phyloP scores from a whole-genome alignment of 2,797 vertebrate genomes.

The Amblyraja radiata region DNA sequence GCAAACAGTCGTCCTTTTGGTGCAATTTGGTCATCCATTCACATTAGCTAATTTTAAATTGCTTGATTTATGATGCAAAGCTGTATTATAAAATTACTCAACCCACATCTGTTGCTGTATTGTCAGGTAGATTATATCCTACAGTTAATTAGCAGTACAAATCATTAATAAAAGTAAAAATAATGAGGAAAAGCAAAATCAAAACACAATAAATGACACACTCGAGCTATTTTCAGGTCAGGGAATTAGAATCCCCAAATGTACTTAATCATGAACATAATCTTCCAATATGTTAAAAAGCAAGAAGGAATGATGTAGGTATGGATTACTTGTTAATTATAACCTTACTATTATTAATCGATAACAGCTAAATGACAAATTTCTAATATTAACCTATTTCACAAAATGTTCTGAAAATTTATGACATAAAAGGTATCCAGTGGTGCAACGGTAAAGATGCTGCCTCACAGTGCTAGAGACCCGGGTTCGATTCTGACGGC shows the following conservation, averaged over 20 bases:
- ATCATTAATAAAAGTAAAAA: conserved; percentile 40
- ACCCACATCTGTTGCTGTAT: conserved; percentile 37
- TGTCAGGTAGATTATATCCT: conserved; percentile 43
- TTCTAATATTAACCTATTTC: conserved; percentile 26
- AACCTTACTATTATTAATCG: conserved; percentile 33
- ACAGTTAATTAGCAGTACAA: conserved; percentile 43
- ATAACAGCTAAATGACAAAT: background rate
- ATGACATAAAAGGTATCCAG: too few relatives aligned
- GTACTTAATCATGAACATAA: conserved; percentile 48
- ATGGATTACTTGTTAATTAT: conserved; percentile 41
- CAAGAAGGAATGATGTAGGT: conserved; percentile 43
- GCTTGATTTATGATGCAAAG: conserved; percentile 42
- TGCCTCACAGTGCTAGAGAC: too few relatives aligned
- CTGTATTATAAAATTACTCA: conserved; percentile 38
- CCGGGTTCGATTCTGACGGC: too few relatives aligned
- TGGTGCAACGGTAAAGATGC: too few relatives aligned
- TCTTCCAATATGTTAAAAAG: conserved; percentile 40
- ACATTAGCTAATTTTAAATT: conserved; percentile 40
- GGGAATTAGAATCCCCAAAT: conserved; percentile 45
- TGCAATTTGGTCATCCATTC: conserved; percentile 10
- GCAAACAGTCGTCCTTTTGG: conserved; percentile 37
- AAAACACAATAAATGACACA: conserved; percentile 46
- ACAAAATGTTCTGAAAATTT: background rate
- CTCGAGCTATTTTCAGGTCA: conserved; percentile 41
- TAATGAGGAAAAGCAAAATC: conserved; percentile 38